Conservation (phyloP, 1,140 invertebrate species). For the Trichonephila inaurata region DNA sequence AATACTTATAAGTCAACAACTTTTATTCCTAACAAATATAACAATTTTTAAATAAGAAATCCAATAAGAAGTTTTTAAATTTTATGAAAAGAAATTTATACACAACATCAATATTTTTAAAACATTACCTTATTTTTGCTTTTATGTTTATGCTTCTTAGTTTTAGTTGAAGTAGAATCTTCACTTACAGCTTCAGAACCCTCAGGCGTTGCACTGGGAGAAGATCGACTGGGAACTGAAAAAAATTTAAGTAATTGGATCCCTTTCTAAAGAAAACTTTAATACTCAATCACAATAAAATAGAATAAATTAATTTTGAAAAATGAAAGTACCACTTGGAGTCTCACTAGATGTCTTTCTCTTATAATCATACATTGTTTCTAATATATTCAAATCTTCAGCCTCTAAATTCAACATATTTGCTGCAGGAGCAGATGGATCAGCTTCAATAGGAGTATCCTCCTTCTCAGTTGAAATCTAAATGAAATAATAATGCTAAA, state of each 20-base stretch:
- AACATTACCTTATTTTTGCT: constrained; percentile 80
- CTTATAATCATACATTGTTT: constrained; percentile 73
- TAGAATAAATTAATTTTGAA: not conserved
- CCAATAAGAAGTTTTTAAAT: not conserved
- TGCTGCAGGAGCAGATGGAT: not conserved
- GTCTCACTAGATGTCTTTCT: constrained; percentile 57
- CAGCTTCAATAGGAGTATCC: constrained; percentile 8
- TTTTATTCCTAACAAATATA: no score
- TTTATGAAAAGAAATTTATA: no score
- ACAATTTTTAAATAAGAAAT: no score
- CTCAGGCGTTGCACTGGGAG: constrained; percentile 72
- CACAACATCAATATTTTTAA: not conserved
- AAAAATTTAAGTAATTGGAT: constrained; percentile 3
- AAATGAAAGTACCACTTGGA: constrained; percentile 51
- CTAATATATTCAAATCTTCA: constrained; percentile 78
- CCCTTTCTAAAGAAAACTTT: no score
- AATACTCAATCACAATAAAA: not conserved
- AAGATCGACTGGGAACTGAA: constrained; percentile 72
- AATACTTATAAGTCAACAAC: no score
- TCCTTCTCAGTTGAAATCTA: constrained; percentile 3
- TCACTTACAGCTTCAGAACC: constrained; percentile 77
- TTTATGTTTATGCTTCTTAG: constrained; percentile 84
- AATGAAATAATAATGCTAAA: not conserved
- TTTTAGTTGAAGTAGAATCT: constrained; percentile 78
- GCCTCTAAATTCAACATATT: constrained; percentile 74